Evolutionary conservation across 2,113 vertebrate genomes (phyloP), one percentile per base, ranked within the genome.

Genomic region (Elanus axillaris): DNA sequence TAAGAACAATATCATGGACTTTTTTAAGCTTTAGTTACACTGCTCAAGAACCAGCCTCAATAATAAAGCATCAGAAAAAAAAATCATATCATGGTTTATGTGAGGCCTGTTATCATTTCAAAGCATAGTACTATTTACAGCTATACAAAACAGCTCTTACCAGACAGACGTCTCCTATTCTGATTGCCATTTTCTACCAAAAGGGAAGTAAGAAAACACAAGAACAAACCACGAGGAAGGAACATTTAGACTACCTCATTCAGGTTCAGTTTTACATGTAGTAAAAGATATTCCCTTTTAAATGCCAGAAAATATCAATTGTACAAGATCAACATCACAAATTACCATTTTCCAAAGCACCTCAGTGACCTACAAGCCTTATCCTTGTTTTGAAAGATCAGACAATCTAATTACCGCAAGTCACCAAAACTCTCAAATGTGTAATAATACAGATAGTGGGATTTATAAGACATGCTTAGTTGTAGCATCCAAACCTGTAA

Each of bases 1-100:
- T 90, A 95, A 96, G 76, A 96, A 96, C 20, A 66, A 32, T 26
- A 21, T 50, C 52, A 92, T 85, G 59, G 79, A 77, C n/a, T 78
- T 96, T 67, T 72, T 82, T 92, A 86, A 91, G 55, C 16, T 86
- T 80, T 64, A 88, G 31, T 74, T 90, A 77, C 34, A 75, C 36
- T 88, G 87, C 67, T 77, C 16, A 53, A 58, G 50, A 50, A 94
- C n/a, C n/a, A 71, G 66, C 91, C 45, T 69, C 40, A 80, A 48
- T 84, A 94, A 74, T 74, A 81, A 94, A 79, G 45, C 48, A 89
- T 76, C 6, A 43, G 16, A 43, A 43, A 53, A 50, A 74, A 94
- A 94, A 90, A 92, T 42, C 40, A 69, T 22, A 62, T 89, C 34
- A 83, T 59, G 55, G 82, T 96, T 91, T 95, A 55, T 55, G 68